Evolutionary conservation across 2,888 invertebrate genomes (phyloP), one percentile per base, ranked within the genome.

Genomic region (Ormyrus nitidulus): DNA sequence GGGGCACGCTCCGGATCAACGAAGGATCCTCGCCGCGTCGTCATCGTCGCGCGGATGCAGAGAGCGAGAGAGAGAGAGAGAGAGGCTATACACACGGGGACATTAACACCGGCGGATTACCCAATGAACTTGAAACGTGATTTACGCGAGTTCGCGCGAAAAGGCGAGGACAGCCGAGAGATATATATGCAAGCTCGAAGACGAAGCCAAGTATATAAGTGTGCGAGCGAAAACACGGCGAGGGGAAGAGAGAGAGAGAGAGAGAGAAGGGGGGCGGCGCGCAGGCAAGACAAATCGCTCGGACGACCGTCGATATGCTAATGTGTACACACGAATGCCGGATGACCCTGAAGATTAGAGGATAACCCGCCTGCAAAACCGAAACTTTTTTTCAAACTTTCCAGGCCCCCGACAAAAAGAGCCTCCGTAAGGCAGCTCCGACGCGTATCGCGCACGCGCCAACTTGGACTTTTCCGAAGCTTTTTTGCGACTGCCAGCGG

Each of bases 31-130:
- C 82, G 84, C 71, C 81, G 76, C 75, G 82, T 83, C 83, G 82
- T 80, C 82, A 83, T 82, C 81, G 84, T 19, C 19, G 19, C 75
- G 76, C 62, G 51, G 76, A 74, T 80, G 84, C 73, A 80, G 83
- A 64, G 80, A 83, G 80, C 64, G 66, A 74, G 71, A 77, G 66
- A 49, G 13, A 58, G 82, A 83, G 82, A 73, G 66, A 72, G 58
- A 72, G 49, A 58, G 81, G 68, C 77, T 83, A 81, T 69, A 84
- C 85, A 85, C 86, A 85, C 83, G 85, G 85, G 86, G 85, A 87
- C 87, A 89, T 90, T 89, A 90, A 90, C 89, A 88, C 88, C 86
- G 83, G 61, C 77, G 89, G 89, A 90, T 90, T 89, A 90, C 88
- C 86, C 88, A 87, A 89, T 89, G 87, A 89, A 89, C 89, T 88